Base-by-base conservation (phyloP, 2,888 invertebrate genomes). In the Dorcus parallelipipedus region DNA sequence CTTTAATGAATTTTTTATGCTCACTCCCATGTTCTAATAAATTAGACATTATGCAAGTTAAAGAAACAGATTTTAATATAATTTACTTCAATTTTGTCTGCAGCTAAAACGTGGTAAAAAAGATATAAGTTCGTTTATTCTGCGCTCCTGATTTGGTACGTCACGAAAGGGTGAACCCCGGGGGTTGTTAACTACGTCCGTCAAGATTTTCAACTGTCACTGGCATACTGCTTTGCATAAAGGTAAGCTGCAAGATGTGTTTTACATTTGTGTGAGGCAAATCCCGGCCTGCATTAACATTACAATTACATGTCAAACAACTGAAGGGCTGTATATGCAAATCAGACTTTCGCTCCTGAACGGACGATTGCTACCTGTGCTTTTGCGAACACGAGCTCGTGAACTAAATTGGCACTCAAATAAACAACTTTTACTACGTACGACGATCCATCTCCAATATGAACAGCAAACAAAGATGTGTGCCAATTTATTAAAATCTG, bases 251-350 rank as follows among this genome's bases (percentile, higher is more conserved):
- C 60, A 58, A 52, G 58, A 50, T 52, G 52, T 63, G 66, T 63
- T 62, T 62, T 64, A 63, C 65, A 64, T 63, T 52, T 61, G 59
- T 53, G 64, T 52, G 45, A 47, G 49, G 56, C 57, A 56, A 59
- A 63, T 58, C 60, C 63, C 54, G 60, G 59, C 54, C 53, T 56
- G 63, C 67, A 76, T 76, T 76, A 76, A 71, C 76, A 76, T 76
- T 63, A 76, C 75, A 76, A 76, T 76, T 73, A 74, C 69, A 64
- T 64, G 56, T 60, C 70, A 71, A 71, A 71, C 69, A 68, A 67
- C 64, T 66, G 65, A 69, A 70, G 67, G 67, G 64, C 69, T 67
- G 56, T 52, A 43, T 69, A 71, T 71, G 71, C 71, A 71, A 71
- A 71, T 71, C 57, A 40, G 57, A 52, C 65, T 64, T 60, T 64